Evolutionary conservation across 2,113 vertebrate genomes (phyloP).

Genomic region (Petrocephalus microphthalmus): DNA sequence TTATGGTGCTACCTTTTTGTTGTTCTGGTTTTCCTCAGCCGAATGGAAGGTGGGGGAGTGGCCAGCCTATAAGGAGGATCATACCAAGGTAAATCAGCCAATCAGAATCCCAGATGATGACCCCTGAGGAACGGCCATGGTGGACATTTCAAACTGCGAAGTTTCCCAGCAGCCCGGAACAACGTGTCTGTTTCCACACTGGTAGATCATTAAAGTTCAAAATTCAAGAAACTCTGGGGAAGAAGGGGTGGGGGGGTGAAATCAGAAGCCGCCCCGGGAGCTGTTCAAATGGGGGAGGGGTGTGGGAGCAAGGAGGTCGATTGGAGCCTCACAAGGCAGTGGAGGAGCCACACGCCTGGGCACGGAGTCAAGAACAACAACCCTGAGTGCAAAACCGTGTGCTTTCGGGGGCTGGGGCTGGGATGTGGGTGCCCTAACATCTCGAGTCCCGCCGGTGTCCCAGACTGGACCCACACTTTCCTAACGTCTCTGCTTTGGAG

Average conservation of each 20-base stretch:
- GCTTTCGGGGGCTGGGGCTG: neutral
- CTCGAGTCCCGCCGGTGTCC: neutral
- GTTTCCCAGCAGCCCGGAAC: neutral
- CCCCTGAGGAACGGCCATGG: neutral
- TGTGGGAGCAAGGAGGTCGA: constrained; percentile 15
- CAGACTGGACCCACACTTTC: neutral
- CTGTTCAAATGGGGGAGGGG: neutral
- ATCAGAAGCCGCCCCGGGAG: constrained; percentile 25
- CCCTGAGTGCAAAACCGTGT: constrained; percentile 29
- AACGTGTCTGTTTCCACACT: neutral
- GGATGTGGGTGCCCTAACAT: neutral
- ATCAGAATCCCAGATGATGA: neutral
- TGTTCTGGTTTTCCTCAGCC: neutral
- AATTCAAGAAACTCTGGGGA: neutral
- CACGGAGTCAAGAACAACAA: neutral
- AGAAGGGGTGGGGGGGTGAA: constrained; percentile 22
- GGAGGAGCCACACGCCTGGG: constrained; percentile 25
- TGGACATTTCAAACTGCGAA: neutral
- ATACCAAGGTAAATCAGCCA: neutral
- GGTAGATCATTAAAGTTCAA: neutral
- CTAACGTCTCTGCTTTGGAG: neutral
- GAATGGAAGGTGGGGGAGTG: constrained; percentile 2
- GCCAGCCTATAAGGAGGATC: neutral
- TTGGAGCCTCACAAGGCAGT: constrained; percentile 28
- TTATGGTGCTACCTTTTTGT: neutral